A percentile compares a stretch with the other conserved stretches of the same genome.
These are phyloP conservation scores for Agrotis segetum DNA, from an alignment of 2,888 invertebrate genomes.

Conservation along the genomic window DNA sequence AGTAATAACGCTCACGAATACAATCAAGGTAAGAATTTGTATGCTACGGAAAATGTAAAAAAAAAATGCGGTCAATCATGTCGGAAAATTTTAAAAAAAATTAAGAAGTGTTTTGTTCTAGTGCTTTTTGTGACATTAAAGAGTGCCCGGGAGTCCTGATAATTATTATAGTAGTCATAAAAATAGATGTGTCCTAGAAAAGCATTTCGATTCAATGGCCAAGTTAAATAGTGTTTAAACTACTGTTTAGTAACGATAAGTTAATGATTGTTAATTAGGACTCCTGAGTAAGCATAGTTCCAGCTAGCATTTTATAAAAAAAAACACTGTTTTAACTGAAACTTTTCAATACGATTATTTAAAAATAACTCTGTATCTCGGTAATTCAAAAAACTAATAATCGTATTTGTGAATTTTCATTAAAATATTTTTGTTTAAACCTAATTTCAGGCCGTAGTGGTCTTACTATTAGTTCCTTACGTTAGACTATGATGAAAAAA, in stretches of 20 bases:
- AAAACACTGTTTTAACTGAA: conserved; percentile 41
- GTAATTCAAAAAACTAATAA: background rate
- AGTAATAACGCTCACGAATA: conserved; percentile 31
- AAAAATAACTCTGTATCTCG: background rate
- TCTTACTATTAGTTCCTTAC: conserved; percentile 76
- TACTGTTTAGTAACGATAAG: conserved; percentile 27
- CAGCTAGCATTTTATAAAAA: conserved; percentile 60
- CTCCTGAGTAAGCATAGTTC: conserved; percentile 54
- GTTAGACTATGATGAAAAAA: conserved; percentile 63
- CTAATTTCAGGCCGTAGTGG: conserved; percentile 38
- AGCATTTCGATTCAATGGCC: conserved; percentile 37
- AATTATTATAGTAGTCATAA: conserved; percentile 23
- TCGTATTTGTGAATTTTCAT: conserved; percentile 30
- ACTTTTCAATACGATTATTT: conserved; percentile 22
- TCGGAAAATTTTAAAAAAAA: conserved; percentile 40
- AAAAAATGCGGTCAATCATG: conserved; percentile 1
- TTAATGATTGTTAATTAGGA: conserved; percentile 28
- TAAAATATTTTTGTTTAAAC: conserved; percentile 19
- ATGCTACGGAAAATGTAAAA: conserved; percentile 21
- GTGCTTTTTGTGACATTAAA: conserved; percentile 46
- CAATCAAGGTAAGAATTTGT: conserved; percentile 30
- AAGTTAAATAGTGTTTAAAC: conserved; percentile 28
- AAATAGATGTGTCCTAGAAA: conserved; percentile 30
- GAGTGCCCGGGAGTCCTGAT: conserved; percentile 51
- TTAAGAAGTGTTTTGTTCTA: conserved; percentile 20